Evolutionary conservation across 2,888 invertebrate genomes (phyloP).

Genomic region (Papilio protenor): DNA sequence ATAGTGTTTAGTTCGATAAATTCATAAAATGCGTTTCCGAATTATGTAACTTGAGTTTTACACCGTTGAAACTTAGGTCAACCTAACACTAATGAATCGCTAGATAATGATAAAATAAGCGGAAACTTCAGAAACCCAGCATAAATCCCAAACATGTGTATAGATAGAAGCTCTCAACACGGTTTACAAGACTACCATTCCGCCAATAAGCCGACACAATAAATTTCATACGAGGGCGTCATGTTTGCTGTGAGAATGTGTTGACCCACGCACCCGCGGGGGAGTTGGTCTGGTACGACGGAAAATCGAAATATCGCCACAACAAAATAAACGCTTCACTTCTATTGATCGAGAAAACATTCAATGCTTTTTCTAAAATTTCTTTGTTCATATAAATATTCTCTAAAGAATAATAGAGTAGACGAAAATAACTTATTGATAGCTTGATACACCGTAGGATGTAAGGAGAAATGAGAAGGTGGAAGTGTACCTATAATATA

Average conservation of each 20-base stretch:
- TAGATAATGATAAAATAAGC: too few relatives aligned
- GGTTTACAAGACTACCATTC: slow-evolving; percentile 51
- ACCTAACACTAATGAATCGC: too few relatives aligned
- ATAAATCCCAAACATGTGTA: not conserved
- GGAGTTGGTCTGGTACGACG: slow-evolving; percentile 52
- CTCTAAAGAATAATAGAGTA: not conserved
- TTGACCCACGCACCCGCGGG: slow-evolving; percentile 64
- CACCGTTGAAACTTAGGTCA: too few relatives aligned
- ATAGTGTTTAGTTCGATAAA: too few relatives aligned
- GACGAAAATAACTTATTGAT: too few relatives aligned
- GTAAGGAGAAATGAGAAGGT: not conserved
- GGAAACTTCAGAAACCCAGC: too few relatives aligned
- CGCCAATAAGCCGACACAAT: slow-evolving; percentile 60
- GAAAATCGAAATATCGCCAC: slow-evolving; percentile 38
- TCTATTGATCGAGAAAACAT: slow-evolving; percentile 1
- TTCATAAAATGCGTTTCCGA: too few relatives aligned
- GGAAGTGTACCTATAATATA: not conserved
- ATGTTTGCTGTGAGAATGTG: slow-evolving; percentile 68
- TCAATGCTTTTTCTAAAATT: not conserved
- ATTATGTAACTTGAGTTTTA: too few relatives aligned
- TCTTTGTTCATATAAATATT: not conserved
- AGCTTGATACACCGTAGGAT: not conserved
- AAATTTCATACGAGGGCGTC: slow-evolving; percentile 64
- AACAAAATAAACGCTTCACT: slow-evolving; percentile 52
- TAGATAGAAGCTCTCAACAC: not conserved